phyloP scores from a whole-genome alignment of 2,113 vertebrate genomes.

The Crocuta crocuta region DNA sequence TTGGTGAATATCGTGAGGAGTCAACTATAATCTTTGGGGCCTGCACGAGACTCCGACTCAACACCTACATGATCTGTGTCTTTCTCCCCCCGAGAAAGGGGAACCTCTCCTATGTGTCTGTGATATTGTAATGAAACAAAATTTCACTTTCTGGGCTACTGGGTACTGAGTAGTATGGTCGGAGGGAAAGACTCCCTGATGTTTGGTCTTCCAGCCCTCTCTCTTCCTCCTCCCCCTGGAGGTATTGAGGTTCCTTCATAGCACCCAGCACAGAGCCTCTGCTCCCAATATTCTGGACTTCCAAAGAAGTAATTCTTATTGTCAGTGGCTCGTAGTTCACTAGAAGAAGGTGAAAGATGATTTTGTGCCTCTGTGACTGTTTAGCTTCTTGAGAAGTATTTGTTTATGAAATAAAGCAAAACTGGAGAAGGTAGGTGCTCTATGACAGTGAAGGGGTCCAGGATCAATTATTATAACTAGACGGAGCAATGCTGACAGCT shows the following conservation, averaged over 20 bases:
- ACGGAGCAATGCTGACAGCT: background rate
- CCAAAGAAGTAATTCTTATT: background rate
- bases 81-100: background rate
- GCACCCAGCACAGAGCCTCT: background rate
- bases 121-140: background rate
- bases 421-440: background rate
- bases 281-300: background rate
- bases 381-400: background rate
- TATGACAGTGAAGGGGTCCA: background rate
- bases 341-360: background rate
- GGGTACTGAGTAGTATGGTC: too few species aligned
- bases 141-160: background rate
- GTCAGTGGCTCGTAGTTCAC: background rate
- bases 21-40: background rate
- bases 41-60: background rate
- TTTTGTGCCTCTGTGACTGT: background rate
- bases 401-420: conserved; percentile 12
- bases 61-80: rapidly evolving
- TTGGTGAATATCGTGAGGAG: background rate
- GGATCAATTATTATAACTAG: background rate
- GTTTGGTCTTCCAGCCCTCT: background rate
- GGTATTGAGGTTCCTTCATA: background rate
- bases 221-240: background rate
- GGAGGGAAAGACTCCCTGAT: rapidly evolving
- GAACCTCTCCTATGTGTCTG: background rate